These are phyloP conservation scores for Nomada ruficornis DNA, from an alignment of 2,888 invertebrate species.

Conservation along the genomic window DNA sequence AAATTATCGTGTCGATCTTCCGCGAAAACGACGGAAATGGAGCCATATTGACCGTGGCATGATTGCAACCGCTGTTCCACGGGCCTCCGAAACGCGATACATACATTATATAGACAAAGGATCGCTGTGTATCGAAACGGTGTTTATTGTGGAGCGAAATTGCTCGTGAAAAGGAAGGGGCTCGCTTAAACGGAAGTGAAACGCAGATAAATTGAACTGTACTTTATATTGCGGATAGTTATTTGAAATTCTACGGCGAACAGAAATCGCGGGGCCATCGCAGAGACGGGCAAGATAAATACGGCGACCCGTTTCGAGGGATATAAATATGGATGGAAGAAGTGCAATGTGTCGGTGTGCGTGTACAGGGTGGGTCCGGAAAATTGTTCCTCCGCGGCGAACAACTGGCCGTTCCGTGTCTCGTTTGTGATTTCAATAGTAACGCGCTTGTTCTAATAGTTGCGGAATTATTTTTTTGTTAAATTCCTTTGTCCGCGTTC, in stretches of 20 bases:
- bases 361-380: not conserved
- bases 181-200: not conserved
- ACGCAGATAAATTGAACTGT: not conserved
- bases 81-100: slow-evolving; percentile 20
- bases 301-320: slow-evolving; percentile 9
- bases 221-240: too few relatives aligned
- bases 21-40: slow-evolving; percentile 46
- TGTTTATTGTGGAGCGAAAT: slow-evolving; percentile 13
- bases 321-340: slow-evolving; percentile 47
- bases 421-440: too few relatives aligned
- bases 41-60: slow-evolving; percentile 1
- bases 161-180: not conserved
- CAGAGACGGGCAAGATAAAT: slow-evolving; percentile 22
- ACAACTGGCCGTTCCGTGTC: too few relatives aligned
- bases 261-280: slow-evolving; percentile 21
- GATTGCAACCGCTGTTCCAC: not conserved
- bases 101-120: slow-evolving; percentile 19
- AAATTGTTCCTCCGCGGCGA: not conserved
- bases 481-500: too few relatives aligned
- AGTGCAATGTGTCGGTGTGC: not conserved
- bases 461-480: too few relatives aligned
- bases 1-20: slow-evolving; percentile 50
- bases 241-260: not conserved
- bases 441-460: too few relatives aligned
- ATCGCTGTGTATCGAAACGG: not conserved